Evolutionary conservation across 2,797 vertebrate species (phyloP).

Genomic region (Tarsius wallacei): DNA sequence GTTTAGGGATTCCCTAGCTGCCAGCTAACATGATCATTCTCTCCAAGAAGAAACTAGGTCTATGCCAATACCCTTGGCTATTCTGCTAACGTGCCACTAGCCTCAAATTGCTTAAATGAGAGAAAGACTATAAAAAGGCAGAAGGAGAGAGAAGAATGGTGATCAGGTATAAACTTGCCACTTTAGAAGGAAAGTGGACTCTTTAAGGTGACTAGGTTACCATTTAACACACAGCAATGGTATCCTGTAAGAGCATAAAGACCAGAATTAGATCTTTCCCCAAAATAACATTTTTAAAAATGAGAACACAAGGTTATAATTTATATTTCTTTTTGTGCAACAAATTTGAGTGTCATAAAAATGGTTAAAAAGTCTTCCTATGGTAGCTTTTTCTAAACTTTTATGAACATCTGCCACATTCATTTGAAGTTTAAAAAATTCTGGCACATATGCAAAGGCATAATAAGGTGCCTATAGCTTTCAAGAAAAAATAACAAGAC

Average conservation of each 20-base stretch:
- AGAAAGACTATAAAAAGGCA: constrained; percentile 74
- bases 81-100: constrained; percentile 78
- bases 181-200: constrained; percentile 41
- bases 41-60: constrained; percentile 83
- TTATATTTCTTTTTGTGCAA: constrained; percentile 84
- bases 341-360: constrained; percentile 88
- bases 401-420: constrained; percentile 89
- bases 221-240: constrained; percentile 26
- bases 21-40: constrained; percentile 84
- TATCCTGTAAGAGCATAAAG: constrained; percentile 18
- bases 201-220: constrained; percentile 57
- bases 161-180: constrained; percentile 64
- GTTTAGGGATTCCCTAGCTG: constrained; percentile 81
- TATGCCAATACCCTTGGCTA: constrained; percentile 81
- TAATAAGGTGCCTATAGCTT: constrained; percentile 90
- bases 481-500: constrained; percentile 89
- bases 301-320: constrained; percentile 80
- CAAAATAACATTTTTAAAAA: constrained; percentile 75
- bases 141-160: constrained; percentile 53
- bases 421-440: constrained; percentile 90
- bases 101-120: constrained; percentile 77
- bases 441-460: constrained; percentile 89
- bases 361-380: constrained; percentile 89
- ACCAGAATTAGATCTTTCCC: constrained; percentile 75
- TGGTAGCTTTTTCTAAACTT: constrained; percentile 90